Conservation (phyloP, 2,113 vertebrate genomes). For the Mustela lutreola region DNA sequence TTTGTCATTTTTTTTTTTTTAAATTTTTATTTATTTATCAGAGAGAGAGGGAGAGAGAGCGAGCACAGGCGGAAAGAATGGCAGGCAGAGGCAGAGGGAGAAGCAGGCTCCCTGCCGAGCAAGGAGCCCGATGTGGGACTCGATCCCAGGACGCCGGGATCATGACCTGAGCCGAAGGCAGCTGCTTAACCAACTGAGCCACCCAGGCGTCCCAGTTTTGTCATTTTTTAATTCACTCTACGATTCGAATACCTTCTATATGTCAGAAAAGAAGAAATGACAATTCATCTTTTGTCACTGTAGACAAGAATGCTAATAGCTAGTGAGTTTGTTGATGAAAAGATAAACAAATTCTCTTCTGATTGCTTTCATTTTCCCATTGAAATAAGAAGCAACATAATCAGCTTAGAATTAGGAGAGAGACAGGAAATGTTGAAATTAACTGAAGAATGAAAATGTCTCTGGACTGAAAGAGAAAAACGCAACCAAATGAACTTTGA, state of each 20-base stretch:
- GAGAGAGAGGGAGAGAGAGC: too few relatives aligned
- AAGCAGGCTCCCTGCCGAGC: too few relatives aligned
- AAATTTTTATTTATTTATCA: too few relatives aligned
- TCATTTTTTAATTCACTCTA: background rate
- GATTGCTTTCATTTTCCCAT: constrained; percentile 16
- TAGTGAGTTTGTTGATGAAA: background rate
- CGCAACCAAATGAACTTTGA: background rate
- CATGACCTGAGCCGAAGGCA: too few relatives aligned
- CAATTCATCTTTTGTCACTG: background rate
- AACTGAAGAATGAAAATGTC: background rate
- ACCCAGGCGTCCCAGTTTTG: too few relatives aligned
- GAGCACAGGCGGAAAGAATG: too few relatives aligned
- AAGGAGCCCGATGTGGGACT: too few relatives aligned
- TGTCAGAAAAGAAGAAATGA: background rate
- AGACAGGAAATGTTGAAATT: background rate
- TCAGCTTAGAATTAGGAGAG: background rate
- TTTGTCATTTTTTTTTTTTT: too few relatives aligned
- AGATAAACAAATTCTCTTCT: background rate
- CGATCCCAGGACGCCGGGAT: too few relatives aligned
- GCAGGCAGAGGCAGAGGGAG: too few relatives aligned
- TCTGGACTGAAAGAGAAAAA: constrained; percentile 7
- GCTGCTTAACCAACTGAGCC: too few relatives aligned
- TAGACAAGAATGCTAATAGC: background rate
- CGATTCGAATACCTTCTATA: background rate
- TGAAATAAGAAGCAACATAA: background rate